These are phyloP conservation scores for Pseudoatta argentina DNA, from an alignment of 1,140 invertebrate species.

Conservation along the genomic window DNA sequence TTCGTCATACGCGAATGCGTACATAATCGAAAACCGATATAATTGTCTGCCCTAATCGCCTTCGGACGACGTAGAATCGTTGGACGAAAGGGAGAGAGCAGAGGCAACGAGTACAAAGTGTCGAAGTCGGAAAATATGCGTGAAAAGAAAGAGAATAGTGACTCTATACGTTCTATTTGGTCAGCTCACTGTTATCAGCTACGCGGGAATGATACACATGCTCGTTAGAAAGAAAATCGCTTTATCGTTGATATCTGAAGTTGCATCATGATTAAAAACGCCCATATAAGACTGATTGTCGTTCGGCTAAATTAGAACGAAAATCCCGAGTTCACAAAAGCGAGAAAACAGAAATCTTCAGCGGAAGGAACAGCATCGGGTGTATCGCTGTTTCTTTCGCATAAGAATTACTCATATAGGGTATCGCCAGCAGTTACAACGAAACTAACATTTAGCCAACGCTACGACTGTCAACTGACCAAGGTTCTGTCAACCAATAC, in stretches of 20 bases:
- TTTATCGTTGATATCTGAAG: neutral
- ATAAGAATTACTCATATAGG: neutral
- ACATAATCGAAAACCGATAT: neutral
- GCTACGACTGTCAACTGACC: no score
- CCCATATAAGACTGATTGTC: conserved; percentile 16
- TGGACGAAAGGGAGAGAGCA: conserved; percentile 14
- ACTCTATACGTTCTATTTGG: neutral
- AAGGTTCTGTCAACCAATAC: no score
- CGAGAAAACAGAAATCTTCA: neutral
- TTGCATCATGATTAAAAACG: neutral
- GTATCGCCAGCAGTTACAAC: no score
- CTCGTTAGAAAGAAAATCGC: conserved; percentile 12
- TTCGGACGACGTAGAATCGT: conserved; percentile 13
- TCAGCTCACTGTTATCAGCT: conserved; percentile 18
- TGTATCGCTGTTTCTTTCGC: neutral
- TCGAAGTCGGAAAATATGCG: neutral
- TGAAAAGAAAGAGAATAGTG: neutral
- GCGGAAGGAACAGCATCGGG: neutral
- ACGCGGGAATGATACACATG: neutral
- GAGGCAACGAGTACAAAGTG: neutral
- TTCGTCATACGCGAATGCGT: neutral
- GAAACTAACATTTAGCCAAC: no score
- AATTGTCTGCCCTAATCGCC: neutral
- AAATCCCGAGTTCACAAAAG: neutral
- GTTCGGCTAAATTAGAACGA: neutral